Evolutionary conservation across 2,888 invertebrate species (phyloP).

Genomic region (Drepana falcataria): DNA sequence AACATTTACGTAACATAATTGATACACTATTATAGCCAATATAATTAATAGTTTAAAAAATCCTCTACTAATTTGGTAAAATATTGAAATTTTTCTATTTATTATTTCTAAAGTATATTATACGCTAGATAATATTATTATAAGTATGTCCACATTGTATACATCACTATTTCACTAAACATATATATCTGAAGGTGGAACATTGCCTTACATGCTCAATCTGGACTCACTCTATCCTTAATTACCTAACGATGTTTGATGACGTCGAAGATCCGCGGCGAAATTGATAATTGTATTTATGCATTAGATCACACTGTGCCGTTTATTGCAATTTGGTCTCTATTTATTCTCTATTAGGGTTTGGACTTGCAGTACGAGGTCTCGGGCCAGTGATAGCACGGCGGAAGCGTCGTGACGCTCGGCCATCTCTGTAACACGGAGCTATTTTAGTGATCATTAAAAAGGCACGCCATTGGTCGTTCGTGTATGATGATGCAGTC

Average conservation of each 20-base stretch:
- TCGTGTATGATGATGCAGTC: not conserved
- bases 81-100: constrained; percentile 2
- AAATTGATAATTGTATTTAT: constrained; percentile 8
- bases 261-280: not conserved
- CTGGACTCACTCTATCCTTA: not conserved
- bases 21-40: not conserved
- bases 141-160: too few relatives aligned
- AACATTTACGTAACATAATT: not conserved
- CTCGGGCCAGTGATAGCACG: constrained; percentile 89
- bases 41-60: not conserved
- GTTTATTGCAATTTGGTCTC: constrained; percentile 30
- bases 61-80: constrained; percentile 22
- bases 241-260: not conserved
- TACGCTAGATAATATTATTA: not conserved
- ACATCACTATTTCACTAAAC: too few relatives aligned
- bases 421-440: constrained; percentile 90
- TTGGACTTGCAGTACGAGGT: constrained; percentile 92
- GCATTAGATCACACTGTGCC: not conserved
- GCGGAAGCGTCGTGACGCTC: constrained; percentile 93
- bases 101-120: not conserved
- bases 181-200: too few relatives aligned
- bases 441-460: constrained; percentile 5
- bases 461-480: not conserved
- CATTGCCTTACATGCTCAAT: not conserved
- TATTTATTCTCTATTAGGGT: constrained; percentile 95